These are phyloP conservation scores for Megaceryle alcyon DNA, from an alignment of 2,797 vertebrate genomes.

Conservation along the genomic window DNA sequence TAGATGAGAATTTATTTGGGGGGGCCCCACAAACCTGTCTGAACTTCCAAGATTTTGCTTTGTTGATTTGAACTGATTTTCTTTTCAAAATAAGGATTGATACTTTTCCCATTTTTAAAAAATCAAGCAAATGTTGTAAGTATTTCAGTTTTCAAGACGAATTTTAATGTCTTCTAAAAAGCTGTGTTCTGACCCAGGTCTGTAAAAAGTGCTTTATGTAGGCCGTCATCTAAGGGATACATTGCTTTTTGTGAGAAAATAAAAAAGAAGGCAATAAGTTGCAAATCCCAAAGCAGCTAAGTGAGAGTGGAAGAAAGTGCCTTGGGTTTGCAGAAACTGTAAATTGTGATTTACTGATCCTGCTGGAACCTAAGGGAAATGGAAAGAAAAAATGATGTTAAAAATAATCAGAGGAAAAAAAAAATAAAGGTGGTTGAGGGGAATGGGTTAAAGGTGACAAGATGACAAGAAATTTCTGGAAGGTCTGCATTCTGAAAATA, in stretches of 20 bases:
- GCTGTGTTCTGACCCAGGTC: conserved; percentile 53
- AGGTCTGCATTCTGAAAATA: neutral
- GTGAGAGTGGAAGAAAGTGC: conserved; percentile 72
- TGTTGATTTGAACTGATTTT: neutral
- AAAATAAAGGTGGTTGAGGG: conserved; percentile 17
- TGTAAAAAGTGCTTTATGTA: conserved; percentile 71
- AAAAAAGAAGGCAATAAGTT: conserved; percentile 74
- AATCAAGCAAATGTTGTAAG: neutral
- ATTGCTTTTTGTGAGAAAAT: conserved; percentile 66
- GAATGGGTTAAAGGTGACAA: neutral
- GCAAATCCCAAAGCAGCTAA: conserved; percentile 78
- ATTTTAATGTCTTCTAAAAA: conserved; percentile 58
- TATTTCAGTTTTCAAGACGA: conserved; percentile 44
- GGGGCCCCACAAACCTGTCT: neutral
- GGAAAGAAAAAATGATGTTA: conserved; percentile 65
- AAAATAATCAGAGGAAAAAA: conserved; percentile 41
- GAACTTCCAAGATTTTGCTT: neutral
- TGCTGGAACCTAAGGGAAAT: conserved; percentile 64
- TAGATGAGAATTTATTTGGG: neutral
- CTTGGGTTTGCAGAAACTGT: conserved; percentile 71
- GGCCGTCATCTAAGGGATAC: conserved; percentile 56
- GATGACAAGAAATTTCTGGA: neutral
- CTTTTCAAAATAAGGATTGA: neutral
- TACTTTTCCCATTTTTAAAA: neutral
- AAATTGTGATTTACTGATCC: conserved; percentile 77